Evolutionary conservation across 53 echinoderm and acorn worm genomes (phyloP).

Genomic region (Patiria pectinifera): DNA sequence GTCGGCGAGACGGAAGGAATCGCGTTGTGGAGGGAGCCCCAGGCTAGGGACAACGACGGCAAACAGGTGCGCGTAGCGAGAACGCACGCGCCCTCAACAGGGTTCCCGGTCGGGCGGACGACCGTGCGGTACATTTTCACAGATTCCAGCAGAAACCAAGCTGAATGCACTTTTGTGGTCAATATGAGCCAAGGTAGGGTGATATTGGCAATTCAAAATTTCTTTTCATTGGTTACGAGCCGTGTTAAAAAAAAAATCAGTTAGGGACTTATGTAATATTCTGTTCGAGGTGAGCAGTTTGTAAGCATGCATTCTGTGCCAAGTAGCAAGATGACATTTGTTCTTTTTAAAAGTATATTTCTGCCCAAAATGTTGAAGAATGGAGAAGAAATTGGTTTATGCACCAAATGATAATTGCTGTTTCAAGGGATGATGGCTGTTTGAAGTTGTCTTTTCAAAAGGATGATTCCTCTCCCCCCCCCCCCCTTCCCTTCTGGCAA

Average conservation of each 20-base stretch:
- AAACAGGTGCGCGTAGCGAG: neutral
- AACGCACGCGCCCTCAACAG: slow-evolving; percentile 3
- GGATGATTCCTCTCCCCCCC: too few species aligned
- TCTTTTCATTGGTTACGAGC: neutral
- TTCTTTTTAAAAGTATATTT: neutral
- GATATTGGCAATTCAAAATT: neutral
- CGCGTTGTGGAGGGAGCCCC: slow-evolving; percentile 34
- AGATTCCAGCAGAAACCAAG: slow-evolving; percentile 46
- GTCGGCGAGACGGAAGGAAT: neutral
- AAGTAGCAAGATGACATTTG: too few species aligned
- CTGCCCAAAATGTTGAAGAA: neutral
- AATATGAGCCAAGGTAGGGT: slow-evolving; percentile 26
- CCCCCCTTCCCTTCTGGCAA: too few species aligned
- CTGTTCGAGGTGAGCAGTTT: too few species aligned
- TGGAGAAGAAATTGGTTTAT: too few species aligned
- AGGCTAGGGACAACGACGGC: slow-evolving; percentile 22
- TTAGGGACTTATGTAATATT: too few species aligned
- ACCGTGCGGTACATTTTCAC: slow-evolving; percentile 46
- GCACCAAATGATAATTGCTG: too few species aligned
- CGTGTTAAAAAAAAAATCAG: neutral
- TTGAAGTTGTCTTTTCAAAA: too few species aligned
- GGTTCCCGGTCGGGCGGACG: slow-evolving; percentile 5
- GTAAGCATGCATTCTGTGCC: too few species aligned
- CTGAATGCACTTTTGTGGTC: slow-evolving; percentile 37
- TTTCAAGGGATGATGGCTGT: too few species aligned